Evolutionary conservation across 2,888 invertebrate genomes (phyloP).

Genomic region (Heliconius sara): DNA sequence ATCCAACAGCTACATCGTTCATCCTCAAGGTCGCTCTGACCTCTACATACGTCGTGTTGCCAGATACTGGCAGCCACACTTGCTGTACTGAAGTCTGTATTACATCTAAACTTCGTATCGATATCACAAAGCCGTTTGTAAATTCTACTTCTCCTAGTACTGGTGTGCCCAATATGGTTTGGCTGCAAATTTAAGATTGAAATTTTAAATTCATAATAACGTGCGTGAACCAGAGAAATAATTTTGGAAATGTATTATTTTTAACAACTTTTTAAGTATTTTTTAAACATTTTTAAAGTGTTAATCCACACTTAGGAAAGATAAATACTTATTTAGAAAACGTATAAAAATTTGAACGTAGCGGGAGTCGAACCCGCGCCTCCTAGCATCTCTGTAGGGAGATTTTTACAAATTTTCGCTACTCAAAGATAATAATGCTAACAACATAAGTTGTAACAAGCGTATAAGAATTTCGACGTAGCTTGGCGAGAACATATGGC

Average conservation of each 20-base stretch:
- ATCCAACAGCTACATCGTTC: slow-evolving; percentile 61
- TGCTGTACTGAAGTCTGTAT: slow-evolving; percentile 57
- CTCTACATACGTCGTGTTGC: slow-evolving; percentile 53
- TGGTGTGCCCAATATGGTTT: slow-evolving; percentile 53
- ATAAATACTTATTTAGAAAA: too few species aligned
- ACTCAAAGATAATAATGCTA: too few species aligned
- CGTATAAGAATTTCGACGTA: too few species aligned
- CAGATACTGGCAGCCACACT: slow-evolving; percentile 56
- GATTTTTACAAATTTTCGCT: too few species aligned
- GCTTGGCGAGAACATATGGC: too few species aligned
- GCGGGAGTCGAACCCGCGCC: too few species aligned
- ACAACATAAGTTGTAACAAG: too few species aligned
- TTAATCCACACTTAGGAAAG: too few species aligned
- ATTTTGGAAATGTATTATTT: background rate
- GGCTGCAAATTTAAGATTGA: slow-evolving; percentile 53
- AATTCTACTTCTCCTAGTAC: slow-evolving; percentile 57
- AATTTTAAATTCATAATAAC: background rate
- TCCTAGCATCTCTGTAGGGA: too few species aligned
- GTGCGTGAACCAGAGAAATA: background rate
- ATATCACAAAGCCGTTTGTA: slow-evolving; percentile 64
- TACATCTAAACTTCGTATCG: slow-evolving; percentile 62
- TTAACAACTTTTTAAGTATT: too few species aligned
- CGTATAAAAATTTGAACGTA: too few species aligned
- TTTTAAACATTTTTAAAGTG: too few species aligned
- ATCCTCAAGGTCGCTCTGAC: slow-evolving; percentile 60